Percentiles rank a stretch among this genome's conserved stretches.
phyloP scores from a whole-genome alignment of 2,888 invertebrate genomes.

The Mesorhabditis spiculigera region DNA sequence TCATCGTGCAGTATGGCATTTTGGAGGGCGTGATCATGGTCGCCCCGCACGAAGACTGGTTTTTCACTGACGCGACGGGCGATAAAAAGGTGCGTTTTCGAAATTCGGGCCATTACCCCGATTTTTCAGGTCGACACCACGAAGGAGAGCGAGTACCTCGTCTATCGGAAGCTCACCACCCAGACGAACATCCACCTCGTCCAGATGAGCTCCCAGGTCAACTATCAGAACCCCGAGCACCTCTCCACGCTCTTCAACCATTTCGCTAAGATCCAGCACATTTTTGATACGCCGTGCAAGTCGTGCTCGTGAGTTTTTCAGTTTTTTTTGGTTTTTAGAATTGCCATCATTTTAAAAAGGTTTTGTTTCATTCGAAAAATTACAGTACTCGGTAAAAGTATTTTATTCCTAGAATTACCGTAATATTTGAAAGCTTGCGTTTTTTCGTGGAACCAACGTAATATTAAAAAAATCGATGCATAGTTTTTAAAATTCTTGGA shows the following conservation, averaged over 20 bases:
- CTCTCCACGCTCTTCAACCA: background rate
- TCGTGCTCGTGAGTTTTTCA: background rate
- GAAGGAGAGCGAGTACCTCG: background rate
- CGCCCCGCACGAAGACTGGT: slow-evolving; percentile 3
- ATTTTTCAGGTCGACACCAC: slow-evolving; percentile 1
- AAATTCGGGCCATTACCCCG: background rate
- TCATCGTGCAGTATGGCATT: background rate
- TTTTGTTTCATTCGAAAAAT: too few species aligned
- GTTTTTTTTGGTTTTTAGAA: background rate
- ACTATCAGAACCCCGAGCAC: background rate
- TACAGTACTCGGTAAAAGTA: too few species aligned
- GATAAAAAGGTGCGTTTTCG: background rate
- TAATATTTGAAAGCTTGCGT: too few species aligned
- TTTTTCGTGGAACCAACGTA: too few species aligned
- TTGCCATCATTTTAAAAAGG: too few species aligned
- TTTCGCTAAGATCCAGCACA: background rate
- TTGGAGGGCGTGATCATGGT: background rate
- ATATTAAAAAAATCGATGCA: too few species aligned
- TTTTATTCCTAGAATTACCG: too few species aligned
- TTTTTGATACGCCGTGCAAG: background rate
- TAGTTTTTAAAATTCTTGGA: too few species aligned
- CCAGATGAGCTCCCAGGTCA: background rate
- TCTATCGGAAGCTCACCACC: background rate
- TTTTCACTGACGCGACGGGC: background rate
- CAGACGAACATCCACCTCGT: slow-evolving; percentile 1